Evolutionary conservation across 2,888 invertebrate species (phyloP), one percentile per base, ranked within the genome.

Genomic region (Dryococelus australis): DNA sequence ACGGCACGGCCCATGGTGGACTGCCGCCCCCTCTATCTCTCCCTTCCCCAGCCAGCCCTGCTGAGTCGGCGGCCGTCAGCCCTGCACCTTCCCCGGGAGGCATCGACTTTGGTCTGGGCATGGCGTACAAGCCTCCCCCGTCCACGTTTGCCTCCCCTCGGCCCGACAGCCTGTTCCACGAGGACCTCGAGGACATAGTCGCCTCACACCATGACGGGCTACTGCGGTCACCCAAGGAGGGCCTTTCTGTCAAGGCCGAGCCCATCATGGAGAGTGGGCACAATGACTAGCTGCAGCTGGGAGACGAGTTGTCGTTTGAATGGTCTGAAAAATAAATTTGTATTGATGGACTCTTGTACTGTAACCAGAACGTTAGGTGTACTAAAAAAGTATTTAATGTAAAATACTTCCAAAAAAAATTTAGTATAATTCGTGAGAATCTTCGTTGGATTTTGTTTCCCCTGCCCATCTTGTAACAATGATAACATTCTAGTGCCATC

Each of bases 131-230:
- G 90, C 90, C 94, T 90, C 91, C 94, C 91, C 81, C 88, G 13
- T 81, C 87, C 51, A 88, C 88, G 28, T 90, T 89, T 84, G 88
- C 90, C 4, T 88, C 90, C 12, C 90, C 90, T 43, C 88, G 94
- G 47, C 94, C 94, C 16, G 94, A 94, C 90, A 94, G 93, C 90
- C 93, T 94, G 91, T 95, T 95, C 92, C 94, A 94, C 90, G 95
- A 94, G 91, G 95, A 95, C 90, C 94, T 95, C 89, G 94, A 94
- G 90, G 94, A 95, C 89, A 92, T 95, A 90, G 95, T 95, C 13
- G 96, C 93, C 94, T 95, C 92, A 89, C 91, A 93, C 0, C 91
- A 93, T 0, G 88, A 88, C 28, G 47, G 53, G 79, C 86, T 88
- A 51, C 83, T 88, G 43, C 88, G 88, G 78, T 88, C 88, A 78